A percentile compares a stretch with the other conserved stretches of the same genome.
Evolutionary conservation across 2,888 invertebrate species (phyloP).

Genomic region (Melipona bicolor): DNA sequence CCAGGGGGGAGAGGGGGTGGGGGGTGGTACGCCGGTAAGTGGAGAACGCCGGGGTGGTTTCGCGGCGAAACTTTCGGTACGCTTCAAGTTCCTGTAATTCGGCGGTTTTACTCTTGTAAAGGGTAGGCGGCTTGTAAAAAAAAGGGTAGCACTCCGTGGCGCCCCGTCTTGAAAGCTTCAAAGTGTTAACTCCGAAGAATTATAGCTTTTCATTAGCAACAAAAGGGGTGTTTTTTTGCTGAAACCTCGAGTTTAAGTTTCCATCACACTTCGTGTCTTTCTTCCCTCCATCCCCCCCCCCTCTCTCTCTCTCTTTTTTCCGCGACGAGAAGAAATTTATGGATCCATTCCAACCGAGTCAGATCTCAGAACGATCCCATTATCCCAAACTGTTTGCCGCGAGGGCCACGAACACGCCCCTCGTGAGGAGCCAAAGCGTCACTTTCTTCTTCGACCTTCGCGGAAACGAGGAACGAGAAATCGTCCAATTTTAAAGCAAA

Average conservation of each 20-base stretch:
- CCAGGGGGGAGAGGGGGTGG: not conserved
- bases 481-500: not conserved
- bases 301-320: not conserved
- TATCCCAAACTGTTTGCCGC: not conserved
- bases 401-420: too few species aligned
- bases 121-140: not conserved
- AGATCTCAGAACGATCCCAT: not conserved
- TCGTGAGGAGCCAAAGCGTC: not conserved
- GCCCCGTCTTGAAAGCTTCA: not conserved
- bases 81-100: slow-evolving; percentile 22
- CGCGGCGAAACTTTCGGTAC: slow-evolving; percentile 3
- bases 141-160: not conserved
- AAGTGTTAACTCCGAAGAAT: slow-evolving; percentile 14
- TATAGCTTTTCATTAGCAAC: not conserved
- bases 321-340: too few species aligned
- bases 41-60: slow-evolving; percentile 6
- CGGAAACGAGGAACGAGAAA: not conserved
- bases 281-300: too few species aligned
- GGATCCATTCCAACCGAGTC: not conserved
- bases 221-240: not conserved
- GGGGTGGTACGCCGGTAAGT: not conserved
- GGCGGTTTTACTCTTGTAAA: not conserved
- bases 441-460: not conserved
- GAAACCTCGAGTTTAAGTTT: too few species aligned
- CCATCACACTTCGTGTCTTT: too few species aligned